Base-by-base conservation (phyloP, 2,888 invertebrate genomes). In the Rhopalosiphum nymphaeae region DNA sequence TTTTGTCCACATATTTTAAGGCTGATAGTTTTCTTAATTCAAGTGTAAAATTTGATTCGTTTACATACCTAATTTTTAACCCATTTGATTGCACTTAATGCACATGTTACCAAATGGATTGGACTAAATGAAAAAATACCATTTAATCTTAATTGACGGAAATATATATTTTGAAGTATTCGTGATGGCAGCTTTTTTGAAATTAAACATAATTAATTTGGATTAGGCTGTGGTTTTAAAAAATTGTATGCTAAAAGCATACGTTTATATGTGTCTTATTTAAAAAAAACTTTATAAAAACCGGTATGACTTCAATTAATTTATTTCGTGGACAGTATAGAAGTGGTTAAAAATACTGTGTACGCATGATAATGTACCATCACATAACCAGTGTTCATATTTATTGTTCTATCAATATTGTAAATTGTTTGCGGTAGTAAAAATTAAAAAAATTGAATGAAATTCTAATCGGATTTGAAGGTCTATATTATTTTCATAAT, bases 271-370 rank as follows among this genome's bases (percentile, higher is more conserved):
- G 49, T 49, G n/a, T 87, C n/a, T 87, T 29, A 13, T 49, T 87
- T 86, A 49, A n/a, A 87, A 87, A 16, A 87, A 87, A 87, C n/a
- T 49, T 49, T 87, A 87, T 49, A 87, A 29, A 87, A 49, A 49
- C 46, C 29, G 87, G 49, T 87, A 4, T 29, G 49, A 49, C 46
- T n/a, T n/a, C 49, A 49, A 87, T 49, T 87, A 49, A 87, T 49
- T n/a, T 87, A 87, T 87, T 87, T n/a, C 49, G 49, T 29, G 49
- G n/a, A 87, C 21, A 42, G 84, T 42, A 84, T 87, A 87, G 16
- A 87, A 7, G 29, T 86, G 86, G 13, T 86, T 29, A 49, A 86
- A 86, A 49, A 86, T 86, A 49, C 29, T 49, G 49, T n/a, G 49
- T 86, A 29, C 49, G 11, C 49, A 86, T 49, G 86, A 86, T 49